These are phyloP conservation scores for Craniophora ligustri DNA, from an alignment of 2,888 invertebrate genomes.

Conservation along the genomic window DNA sequence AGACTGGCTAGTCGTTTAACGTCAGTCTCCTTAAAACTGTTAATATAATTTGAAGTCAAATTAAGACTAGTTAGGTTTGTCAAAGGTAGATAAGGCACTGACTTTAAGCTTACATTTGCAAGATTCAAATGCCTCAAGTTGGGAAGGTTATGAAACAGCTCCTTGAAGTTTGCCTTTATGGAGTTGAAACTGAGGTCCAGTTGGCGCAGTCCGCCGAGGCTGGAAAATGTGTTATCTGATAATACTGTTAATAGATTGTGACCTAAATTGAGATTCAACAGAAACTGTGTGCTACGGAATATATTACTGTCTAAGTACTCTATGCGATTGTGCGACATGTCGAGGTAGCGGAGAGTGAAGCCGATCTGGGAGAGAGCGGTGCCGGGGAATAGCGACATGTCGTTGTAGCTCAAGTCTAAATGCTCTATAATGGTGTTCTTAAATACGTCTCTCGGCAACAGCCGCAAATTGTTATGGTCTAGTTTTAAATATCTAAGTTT, in stretches of 20 bases:
- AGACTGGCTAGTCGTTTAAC: constrained; percentile 92
- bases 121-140: constrained; percentile 93
- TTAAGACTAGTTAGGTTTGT: constrained; percentile 94
- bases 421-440: constrained; percentile 94
- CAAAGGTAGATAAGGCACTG: constrained; percentile 93
- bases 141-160: constrained; percentile 95
- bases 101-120: constrained; percentile 92
- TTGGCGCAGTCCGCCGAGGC: constrained; percentile 92
- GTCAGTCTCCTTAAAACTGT: constrained; percentile 91
- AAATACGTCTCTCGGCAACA: constrained; percentile 93
- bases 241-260: constrained; percentile 94
- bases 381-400: constrained; percentile 93
- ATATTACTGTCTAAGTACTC: constrained; percentile 96
- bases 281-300: constrained; percentile 94
- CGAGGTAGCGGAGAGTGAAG: constrained; percentile 93
- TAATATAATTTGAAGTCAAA: constrained; percentile 93
- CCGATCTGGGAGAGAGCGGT: constrained; percentile 93
- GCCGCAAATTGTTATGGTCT: constrained; percentile 91
- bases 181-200: constrained; percentile 94
- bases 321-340: constrained; percentile 93
- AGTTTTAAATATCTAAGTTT: constrained; percentile 92
- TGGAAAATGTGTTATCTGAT: constrained; percentile 96
- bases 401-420: constrained; percentile 93
- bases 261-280: constrained; percentile 93
- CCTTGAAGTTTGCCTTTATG: constrained; percentile 95